These are phyloP conservation scores for Centropristis striata DNA, from an alignment of 2,113 vertebrate species.

Conservation along the genomic window DNA sequence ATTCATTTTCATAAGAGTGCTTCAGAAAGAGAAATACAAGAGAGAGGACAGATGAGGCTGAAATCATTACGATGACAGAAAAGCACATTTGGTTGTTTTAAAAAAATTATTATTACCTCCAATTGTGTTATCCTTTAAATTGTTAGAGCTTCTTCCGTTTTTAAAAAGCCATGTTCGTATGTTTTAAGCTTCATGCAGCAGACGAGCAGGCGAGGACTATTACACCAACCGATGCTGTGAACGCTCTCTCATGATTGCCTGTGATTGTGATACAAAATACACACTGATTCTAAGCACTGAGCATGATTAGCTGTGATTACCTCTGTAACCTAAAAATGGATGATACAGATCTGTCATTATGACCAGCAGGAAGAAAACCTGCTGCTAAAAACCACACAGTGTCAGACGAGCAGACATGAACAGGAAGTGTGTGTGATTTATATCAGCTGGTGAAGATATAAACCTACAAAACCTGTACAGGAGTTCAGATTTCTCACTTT, in stretches of 20 bases:
- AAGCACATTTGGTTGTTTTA: slow-evolving; percentile 4
- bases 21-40: slow-evolving; percentile 42
- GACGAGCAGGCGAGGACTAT: background rate
- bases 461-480: no score
- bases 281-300: slow-evolving; percentile 22
- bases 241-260: slow-evolving; percentile 45
- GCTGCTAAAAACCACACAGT: slow-evolving; percentile 1
- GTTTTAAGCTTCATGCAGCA: slow-evolving; percentile 6
- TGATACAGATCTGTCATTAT: slow-evolving; percentile 23
- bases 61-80: slow-evolving; percentile 8
- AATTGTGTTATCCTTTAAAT: slow-evolving; percentile 24
- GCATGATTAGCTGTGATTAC: slow-evolving; percentile 62
- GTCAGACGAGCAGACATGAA: slow-evolving; percentile 13
- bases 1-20: slow-evolving; percentile 62
- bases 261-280: slow-evolving; percentile 48
- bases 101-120: background rate
- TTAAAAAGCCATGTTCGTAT: background rate
- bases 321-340: slow-evolving; percentile 32
- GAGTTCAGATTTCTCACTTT: no score
- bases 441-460: background rate
- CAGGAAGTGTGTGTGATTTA: background rate
- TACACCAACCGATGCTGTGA: background rate
- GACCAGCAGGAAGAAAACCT: slow-evolving; percentile 1
- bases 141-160: background rate
- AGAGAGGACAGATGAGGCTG: slow-evolving; percentile 11